Evolutionary conservation across 2,797 vertebrate genomes (phyloP).

Genomic region (Phrynocephalus guinanensis): DNA sequence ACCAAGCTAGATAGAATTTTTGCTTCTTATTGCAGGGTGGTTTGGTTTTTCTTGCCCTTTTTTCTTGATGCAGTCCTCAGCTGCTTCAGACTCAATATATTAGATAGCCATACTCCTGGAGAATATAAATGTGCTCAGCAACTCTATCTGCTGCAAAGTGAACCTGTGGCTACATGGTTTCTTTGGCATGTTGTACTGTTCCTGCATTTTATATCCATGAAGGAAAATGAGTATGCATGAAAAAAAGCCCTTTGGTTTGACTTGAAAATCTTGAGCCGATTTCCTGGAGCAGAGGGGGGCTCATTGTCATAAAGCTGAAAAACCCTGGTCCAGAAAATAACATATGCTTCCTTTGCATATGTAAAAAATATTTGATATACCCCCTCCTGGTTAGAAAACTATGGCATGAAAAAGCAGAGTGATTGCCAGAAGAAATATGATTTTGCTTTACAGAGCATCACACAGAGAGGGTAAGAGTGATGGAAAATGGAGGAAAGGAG

Average conservation of each 20-base stretch:
- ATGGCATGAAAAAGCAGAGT: conserved; percentile 36
- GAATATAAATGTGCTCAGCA: not conserved
- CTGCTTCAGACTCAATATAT: not conserved
- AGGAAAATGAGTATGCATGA: not conserved
- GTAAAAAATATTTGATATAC: not conserved
- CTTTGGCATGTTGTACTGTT: not conserved
- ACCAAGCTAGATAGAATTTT: not conserved
- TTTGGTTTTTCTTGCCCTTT: not conserved
- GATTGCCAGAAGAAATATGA: conserved; percentile 24
- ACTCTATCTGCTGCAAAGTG: not conserved
- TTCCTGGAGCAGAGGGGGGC: not conserved
- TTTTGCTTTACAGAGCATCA: conserved; percentile 41
- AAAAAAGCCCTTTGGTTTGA: not conserved
- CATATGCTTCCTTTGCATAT: not conserved
- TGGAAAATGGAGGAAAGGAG: conserved; percentile 37
- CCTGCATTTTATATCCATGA: not conserved
- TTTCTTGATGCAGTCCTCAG: not conserved
- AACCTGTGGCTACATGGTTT: not conserved
- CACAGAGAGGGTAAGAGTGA: conserved; percentile 18
- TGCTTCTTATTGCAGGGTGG: not conserved
- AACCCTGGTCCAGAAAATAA: not conserved
- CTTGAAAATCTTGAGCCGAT: not conserved
- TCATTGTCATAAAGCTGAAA: not conserved
- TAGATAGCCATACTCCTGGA: not conserved
- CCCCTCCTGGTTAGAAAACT: not conserved